A percentile compares a stretch with the other conserved stretches of the same genome.
Evolutionary conservation across 2,113 vertebrate genomes (phyloP).

Genomic region (Petrocephalus zakoni): DNA sequence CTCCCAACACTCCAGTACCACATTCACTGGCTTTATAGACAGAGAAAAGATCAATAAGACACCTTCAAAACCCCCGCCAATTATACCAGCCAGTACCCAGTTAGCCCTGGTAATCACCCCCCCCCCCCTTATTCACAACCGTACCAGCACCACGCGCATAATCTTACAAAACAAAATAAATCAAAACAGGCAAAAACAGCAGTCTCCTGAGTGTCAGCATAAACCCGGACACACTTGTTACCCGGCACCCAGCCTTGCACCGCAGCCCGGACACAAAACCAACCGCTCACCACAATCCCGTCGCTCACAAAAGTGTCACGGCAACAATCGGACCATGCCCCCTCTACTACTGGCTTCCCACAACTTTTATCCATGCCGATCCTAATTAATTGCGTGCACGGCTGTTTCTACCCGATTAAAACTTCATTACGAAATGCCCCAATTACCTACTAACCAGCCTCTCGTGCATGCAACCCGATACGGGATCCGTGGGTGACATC

Average conservation of each 20-base stretch:
- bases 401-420: background rate
- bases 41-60: background rate
- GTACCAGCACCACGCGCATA: background rate
- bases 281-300: background rate
- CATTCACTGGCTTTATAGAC: too few relatives aligned
- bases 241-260: too few relatives aligned
- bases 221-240: too few relatives aligned
- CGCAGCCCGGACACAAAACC: background rate
- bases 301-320: background rate
- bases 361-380: background rate
- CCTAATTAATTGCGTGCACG: background rate
- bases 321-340: background rate
- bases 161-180: background rate
- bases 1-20: too few relatives aligned
- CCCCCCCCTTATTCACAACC: too few relatives aligned
- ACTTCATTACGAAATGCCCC: background rate
- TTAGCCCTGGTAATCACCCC: too few relatives aligned
- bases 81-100: too few relatives aligned
- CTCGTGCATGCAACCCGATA: background rate
- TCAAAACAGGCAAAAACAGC: background rate
- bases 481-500: background rate
- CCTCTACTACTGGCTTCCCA: background rate
- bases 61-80: background rate
- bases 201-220: too few relatives aligned
- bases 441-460: background rate